These are phyloP conservation scores for Halictus quadricinctus DNA, from an alignment of 2,888 invertebrate species.

Conservation along the genomic window DNA sequence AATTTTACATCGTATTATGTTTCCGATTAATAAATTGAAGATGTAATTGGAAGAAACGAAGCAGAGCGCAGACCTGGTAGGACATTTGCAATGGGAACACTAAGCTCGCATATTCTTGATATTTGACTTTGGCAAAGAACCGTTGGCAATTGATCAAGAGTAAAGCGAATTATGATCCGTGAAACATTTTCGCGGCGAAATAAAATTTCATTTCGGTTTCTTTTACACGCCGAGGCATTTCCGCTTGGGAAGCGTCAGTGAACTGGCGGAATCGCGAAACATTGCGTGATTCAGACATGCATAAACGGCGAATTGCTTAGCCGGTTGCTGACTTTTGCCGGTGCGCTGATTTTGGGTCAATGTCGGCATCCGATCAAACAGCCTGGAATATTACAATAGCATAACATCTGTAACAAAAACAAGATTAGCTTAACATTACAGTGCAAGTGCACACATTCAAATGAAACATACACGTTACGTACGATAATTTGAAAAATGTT, in stretches of 20 bases:
- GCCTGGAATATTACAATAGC: neutral
- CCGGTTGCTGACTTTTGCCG: slow-evolving; percentile 79
- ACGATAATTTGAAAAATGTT: neutral
- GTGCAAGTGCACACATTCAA: neutral
- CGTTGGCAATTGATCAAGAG: slow-evolving; percentile 11
- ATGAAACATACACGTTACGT: neutral
- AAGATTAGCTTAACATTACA: neutral
- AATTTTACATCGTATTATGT: neutral
- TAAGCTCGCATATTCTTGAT: neutral
- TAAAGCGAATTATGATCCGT: neutral
- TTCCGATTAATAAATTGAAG: neutral
- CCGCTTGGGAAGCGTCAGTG: slow-evolving; percentile 41
- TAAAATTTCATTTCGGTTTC: slow-evolving; percentile 53
- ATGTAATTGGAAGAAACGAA: neutral
- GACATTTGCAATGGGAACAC: neutral
- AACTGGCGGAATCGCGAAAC: slow-evolving; percentile 68
- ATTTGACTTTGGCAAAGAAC: neutral
- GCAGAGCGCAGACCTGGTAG: neutral
- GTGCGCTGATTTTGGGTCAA: slow-evolving; percentile 76
- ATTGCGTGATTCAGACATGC: slow-evolving; percentile 72
- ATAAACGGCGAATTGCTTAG: slow-evolving; percentile 78
- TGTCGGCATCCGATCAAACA: slow-evolving; percentile 66
- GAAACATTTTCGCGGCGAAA: slow-evolving; percentile 31
- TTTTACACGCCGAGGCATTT: slow-evolving; percentile 35
- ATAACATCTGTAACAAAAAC: slow-evolving; percentile 1